These are phyloP conservation scores for Drosophila maculinotata DNA, from an alignment of 2,888 invertebrate genomes.

Conservation along the genomic window DNA sequence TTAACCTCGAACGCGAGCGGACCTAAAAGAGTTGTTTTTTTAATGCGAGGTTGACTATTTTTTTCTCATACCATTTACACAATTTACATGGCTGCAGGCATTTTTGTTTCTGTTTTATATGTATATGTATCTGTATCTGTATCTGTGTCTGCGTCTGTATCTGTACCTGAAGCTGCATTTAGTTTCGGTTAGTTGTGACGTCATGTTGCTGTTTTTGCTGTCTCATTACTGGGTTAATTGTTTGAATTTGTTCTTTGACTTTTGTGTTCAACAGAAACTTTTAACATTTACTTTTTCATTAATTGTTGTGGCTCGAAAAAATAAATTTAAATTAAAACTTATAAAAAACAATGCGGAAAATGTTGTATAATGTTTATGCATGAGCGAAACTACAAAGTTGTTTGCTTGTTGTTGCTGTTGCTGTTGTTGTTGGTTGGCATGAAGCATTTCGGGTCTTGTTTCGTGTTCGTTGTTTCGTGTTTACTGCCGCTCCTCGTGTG, in stretches of 20 bases:
- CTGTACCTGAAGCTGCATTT: conserved; percentile 28
- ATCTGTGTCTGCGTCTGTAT: conserved; percentile 27
- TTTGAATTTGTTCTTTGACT: conserved; percentile 21
- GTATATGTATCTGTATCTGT: conserved; percentile 19
- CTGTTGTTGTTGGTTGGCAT: conserved; percentile 6
- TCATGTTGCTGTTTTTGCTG: conserved; percentile 24
- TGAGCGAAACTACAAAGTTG: conserved; percentile 25
- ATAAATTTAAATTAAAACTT: conserved; percentile 3
- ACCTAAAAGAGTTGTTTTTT: conserved; percentile 19
- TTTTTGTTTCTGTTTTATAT: conserved; percentile 14
- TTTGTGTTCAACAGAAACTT: conserved; percentile 16
- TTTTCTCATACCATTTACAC: conserved; percentile 44
- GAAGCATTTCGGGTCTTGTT: conserved; percentile 32
- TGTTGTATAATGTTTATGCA: conserved; percentile 17
- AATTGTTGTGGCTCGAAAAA: not conserved
- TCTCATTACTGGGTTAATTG: conserved; percentile 35
- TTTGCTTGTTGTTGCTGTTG: conserved; percentile 7
- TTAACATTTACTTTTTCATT: conserved; percentile 2
- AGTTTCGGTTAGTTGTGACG: not conserved
- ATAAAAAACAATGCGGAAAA: conserved; percentile 7
- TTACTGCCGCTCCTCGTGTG: conserved; percentile 39
- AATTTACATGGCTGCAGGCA: conserved; percentile 38
- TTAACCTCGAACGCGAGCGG: conserved; percentile 11
- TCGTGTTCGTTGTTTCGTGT: conserved; percentile 33
- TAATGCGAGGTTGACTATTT: conserved; percentile 15